Conservation (phyloP, 2,888 invertebrate species). For the Lepas anatifera region DNA sequence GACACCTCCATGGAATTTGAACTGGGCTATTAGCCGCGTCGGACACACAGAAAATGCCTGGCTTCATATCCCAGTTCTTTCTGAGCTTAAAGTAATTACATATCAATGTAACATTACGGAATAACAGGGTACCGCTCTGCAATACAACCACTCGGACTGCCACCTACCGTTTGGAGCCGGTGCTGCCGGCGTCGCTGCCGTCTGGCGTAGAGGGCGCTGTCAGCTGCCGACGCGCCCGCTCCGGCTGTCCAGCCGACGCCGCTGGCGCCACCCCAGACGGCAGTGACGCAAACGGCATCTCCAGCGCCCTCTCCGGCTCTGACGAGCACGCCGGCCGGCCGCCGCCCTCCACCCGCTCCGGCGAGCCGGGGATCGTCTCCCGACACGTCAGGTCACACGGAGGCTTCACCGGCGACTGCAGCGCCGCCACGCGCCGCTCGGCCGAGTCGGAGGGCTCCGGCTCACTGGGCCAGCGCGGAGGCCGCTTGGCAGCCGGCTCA, state of each 20-base stretch:
- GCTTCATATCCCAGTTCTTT: too few species aligned
- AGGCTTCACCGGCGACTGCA: conserved; percentile 36
- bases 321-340: conserved; percentile 92
- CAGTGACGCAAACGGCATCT: conserved; percentile 56
- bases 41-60: too few species aligned
- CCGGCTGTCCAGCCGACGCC: background rate
- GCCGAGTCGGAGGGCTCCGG: conserved; percentile 48
- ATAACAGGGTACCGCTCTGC: too few species aligned
- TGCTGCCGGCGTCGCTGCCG: background rate
- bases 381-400: conserved; percentile 41
- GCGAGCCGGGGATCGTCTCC: conserved; percentile 60
- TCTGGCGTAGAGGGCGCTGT: background rate
- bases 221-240: background rate
- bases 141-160: too few species aligned
- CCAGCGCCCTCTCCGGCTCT: conserved; percentile 94
- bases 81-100: too few species aligned
- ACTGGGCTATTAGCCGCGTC: too few species aligned
- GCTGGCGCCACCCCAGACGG: background rate
- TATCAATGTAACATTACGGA: too few species aligned
- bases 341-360: conserved; percentile 94
- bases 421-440: conserved; percentile 43
- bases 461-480: conserved; percentile 26
- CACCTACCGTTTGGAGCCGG: background rate
- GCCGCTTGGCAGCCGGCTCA: conserved; percentile 23
- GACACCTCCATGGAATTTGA: too few species aligned